phyloP scores from a whole-genome alignment of 2,888 invertebrate species.

The Kuschelorhynchus macadamiae region DNA sequence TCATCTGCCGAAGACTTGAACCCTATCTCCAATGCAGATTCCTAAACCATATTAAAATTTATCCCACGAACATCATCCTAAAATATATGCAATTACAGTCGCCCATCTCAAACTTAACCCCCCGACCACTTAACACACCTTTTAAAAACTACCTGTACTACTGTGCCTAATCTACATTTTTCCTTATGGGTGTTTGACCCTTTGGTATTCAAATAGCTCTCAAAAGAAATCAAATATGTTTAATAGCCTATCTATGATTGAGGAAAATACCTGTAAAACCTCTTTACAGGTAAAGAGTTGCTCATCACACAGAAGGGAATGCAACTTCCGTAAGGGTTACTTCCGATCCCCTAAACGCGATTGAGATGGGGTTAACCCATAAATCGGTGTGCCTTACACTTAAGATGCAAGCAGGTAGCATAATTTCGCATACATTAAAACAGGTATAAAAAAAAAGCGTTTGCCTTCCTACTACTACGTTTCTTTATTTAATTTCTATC shows the following conservation, averaged over 20 bases:
- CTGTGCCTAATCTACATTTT: slow-evolving; percentile 67
- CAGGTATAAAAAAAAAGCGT: slow-evolving; percentile 68
- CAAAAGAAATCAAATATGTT: slow-evolving; percentile 67
- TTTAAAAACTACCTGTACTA: slow-evolving; percentile 54
- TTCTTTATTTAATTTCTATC: slow-evolving; percentile 55
- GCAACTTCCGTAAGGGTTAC: slow-evolving; percentile 32
- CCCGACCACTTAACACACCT: slow-evolving; percentile 3
- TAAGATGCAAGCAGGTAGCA: slow-evolving; percentile 70
- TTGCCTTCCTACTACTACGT: slow-evolving; percentile 59
- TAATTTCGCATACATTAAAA: slow-evolving; percentile 69
- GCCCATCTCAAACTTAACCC: slow-evolving; percentile 53
- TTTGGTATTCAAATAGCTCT: slow-evolving; percentile 67
- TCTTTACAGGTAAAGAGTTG: slow-evolving; percentile 56
- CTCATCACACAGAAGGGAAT: slow-evolving; percentile 40
- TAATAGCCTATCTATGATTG: slow-evolving; percentile 68
- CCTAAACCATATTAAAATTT: slow-evolving; percentile 60
- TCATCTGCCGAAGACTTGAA: slow-evolving; percentile 59
- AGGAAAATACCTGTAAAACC: slow-evolving; percentile 56
- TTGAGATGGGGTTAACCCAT: slow-evolving; percentile 62
- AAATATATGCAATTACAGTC: slow-evolving; percentile 63
- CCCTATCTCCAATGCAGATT: slow-evolving; percentile 60
- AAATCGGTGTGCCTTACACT: slow-evolving; percentile 69
- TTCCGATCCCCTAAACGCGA: slow-evolving; percentile 31
- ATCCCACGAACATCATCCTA: slow-evolving; percentile 67
- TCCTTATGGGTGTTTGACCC: slow-evolving; percentile 66